Percentiles rank a stretch among this genome's conserved stretches.
phyloP scores from a whole-genome alignment of 2,888 invertebrate genomes.

The Mongoloraphidia duomilia region DNA sequence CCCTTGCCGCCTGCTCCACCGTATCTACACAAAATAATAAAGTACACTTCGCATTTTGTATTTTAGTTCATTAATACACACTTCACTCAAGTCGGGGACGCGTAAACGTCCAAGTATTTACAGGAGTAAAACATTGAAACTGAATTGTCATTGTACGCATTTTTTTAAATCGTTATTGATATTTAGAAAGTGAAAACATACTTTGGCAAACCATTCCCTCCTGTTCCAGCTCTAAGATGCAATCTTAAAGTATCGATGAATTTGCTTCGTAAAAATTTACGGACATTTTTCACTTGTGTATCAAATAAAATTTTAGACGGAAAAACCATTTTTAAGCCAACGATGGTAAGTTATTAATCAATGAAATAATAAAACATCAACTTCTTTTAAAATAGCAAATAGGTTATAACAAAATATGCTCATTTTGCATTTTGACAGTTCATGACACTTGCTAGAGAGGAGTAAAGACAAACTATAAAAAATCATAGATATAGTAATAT shows the following conservation, averaged over 20 bases:
- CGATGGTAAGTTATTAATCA: no score
- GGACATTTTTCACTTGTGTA: slow-evolving; percentile 32
- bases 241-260: slow-evolving; percentile 73
- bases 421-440: no score
- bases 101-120: no score
- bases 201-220: slow-evolving; percentile 55
- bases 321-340: slow-evolving; percentile 34
- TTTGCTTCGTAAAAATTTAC: slow-evolving; percentile 34
- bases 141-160: no score
- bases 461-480: no score
- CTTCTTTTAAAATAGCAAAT: no score
- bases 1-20: slow-evolving; percentile 88
- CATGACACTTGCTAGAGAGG: no score
- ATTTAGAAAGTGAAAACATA: slow-evolving; percentile 21
- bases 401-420: no score
- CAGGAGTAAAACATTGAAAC: no score
- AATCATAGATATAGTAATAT: no score
- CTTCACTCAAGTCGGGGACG: no score
- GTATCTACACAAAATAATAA: slow-evolving; percentile 44
- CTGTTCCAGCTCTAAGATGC: slow-evolving; percentile 68
- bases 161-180: slow-evolving; percentile 1
- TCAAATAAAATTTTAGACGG: slow-evolving; percentile 31
- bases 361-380: no score
- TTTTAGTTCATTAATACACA: background rate
- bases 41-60: background rate